Base-by-base conservation (phyloP, 1,140 invertebrate species). In the Apis florea region DNA sequence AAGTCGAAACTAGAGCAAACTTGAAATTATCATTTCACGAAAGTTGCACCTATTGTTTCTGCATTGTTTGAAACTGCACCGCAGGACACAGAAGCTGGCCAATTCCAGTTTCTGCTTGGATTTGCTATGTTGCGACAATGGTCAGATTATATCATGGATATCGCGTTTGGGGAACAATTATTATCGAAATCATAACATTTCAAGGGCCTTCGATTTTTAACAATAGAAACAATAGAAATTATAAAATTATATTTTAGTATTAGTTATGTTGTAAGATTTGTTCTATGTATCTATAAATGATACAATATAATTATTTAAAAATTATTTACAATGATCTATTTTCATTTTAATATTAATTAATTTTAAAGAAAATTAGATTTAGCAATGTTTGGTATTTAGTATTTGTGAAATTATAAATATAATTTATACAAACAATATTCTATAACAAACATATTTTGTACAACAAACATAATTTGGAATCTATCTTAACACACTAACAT, bases 51-150 rank as follows among this genome's bases (percentile, higher is more conserved):
- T 53, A 86, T 83, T 82, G 59, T 83, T 31, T 31, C 47, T 24
- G 40, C 71, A 78, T 86, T 77, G 83, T 84, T 83, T 26, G 21
- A 61, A 83, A 75, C 61, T 82, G n/a, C 63, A 63, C 26, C 67
- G 31, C 66, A 47, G 74, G 72, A 61, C 68, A 75, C 51, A 51
- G 71, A 80, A 84, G 75, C 72, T 54, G 73, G 63, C 64, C 80
- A 82, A 85, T 85, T 72, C 63, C 47, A 77, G 59, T 61, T 79
- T 63, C n/a, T 47, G 72, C 74, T 84, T 82, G 66, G 82, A 82
- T 68, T 82, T 64, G 74, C 74, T 53, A 85, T 68, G 69, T 77
- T 63, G 40, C 26, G 61, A 76, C 83, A 81, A 81, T 85, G 51
- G 21, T 59, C 24, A 85, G 63, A 77, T 83, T 85, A 73, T 75